phyloP scores from a whole-genome alignment of 2,797 vertebrate species.

The Neostethus bicornis region DNA sequence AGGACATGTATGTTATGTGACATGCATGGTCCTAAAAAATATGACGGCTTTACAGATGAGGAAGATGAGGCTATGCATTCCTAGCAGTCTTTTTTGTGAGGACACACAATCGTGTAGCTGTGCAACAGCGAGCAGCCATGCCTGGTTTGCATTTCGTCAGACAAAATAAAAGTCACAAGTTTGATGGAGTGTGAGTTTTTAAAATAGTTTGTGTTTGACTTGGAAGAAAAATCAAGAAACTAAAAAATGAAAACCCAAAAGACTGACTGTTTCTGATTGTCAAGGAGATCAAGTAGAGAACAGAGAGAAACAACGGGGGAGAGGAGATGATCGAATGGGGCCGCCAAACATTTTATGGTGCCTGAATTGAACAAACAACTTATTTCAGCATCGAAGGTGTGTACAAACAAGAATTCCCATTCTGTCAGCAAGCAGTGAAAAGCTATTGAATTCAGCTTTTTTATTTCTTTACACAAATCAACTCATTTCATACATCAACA shows the following conservation, averaged over 20 bases:
- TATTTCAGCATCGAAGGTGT: background rate
- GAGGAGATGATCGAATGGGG: conserved; percentile 11
- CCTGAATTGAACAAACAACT: conserved; percentile 3
- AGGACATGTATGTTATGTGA: conserved; percentile 19
- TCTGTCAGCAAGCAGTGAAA: background rate
- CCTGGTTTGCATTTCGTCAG: conserved; percentile 50
- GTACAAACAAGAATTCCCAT: conserved; percentile 7
- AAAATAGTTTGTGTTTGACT: conserved; percentile 23
- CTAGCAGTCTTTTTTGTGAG: conserved; percentile 39
- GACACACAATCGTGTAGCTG: conserved; percentile 50
- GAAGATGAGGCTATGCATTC: conserved; percentile 56
- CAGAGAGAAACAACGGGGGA: conserved; percentile 17
- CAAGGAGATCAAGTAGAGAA: conserved; percentile 9
- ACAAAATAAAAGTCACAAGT: conserved; percentile 54
- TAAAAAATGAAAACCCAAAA: too few relatives aligned
- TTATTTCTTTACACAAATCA: too few relatives aligned
- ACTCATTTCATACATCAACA: too few relatives aligned
- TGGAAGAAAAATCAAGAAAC: conserved; percentile 2
- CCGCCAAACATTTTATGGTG: background rate
- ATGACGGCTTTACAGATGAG: conserved; percentile 36
- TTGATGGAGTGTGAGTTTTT: conserved; percentile 39
- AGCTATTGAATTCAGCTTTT: background rate
- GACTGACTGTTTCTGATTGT: conserved; percentile 1
- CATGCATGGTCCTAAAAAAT: conserved; percentile 34
- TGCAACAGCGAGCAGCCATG: conserved; percentile 48